Percentiles rank a stretch among this genome's conserved stretches.
phyloP scores from a whole-genome alignment of 2,113 vertebrate genomes.

The Pipra filicauda region DNA sequence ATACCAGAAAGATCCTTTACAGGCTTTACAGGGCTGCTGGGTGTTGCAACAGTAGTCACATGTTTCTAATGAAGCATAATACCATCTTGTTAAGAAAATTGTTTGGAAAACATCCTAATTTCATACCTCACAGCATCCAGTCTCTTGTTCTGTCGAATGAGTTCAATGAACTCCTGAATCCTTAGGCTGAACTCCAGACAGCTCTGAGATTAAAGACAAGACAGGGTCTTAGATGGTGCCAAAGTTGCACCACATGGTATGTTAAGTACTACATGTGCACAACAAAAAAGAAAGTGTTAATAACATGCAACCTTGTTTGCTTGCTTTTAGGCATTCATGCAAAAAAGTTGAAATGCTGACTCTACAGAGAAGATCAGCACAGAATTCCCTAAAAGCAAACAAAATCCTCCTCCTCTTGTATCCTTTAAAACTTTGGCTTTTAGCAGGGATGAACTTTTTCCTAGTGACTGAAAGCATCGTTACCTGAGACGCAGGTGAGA shows the following conservation, averaged over 20 bases:
- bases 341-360: neutral
- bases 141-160: constrained; percentile 98
- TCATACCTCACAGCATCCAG: constrained; percentile 96
- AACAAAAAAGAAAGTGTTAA: constrained; percentile 15
- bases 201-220: constrained; percentile 82
- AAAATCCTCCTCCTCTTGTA: neutral
- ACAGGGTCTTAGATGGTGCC: constrained; percentile 8
- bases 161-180: constrained; percentile 99
- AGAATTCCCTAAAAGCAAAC: constrained; percentile 41
- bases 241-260: neutral
- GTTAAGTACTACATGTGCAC: neutral
- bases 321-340: constrained; percentile 48
- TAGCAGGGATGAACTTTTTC: neutral
- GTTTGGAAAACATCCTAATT: constrained; percentile 30
- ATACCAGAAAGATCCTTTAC: neutral
- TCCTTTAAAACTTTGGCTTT: neutral
- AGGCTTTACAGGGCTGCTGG: neutral
- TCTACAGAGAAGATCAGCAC: neutral
- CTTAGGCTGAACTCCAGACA: constrained; percentile 98
- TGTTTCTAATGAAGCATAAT: neutral
- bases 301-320: constrained; percentile 2
- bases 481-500: neutral
- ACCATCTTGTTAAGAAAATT: neutral
- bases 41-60: neutral
- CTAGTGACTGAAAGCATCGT: neutral